Evolutionary conservation across 1,140 invertebrate genomes (phyloP).

Genomic region (Fopius arisanus): DNA sequence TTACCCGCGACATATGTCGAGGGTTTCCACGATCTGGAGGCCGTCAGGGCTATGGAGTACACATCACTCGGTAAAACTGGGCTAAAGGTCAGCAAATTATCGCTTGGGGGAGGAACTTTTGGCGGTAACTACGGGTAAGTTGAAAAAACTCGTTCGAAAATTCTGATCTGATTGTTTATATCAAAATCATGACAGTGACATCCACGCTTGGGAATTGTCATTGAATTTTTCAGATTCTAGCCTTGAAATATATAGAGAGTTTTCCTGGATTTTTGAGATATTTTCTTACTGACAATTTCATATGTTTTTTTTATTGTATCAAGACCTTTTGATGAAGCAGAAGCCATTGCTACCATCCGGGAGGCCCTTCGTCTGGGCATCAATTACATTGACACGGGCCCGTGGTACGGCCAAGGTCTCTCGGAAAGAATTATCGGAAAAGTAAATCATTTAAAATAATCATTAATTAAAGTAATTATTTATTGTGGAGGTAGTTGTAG

Average conservation of each 20-base stretch:
- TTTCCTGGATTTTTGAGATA: no score
- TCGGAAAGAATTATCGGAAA: conserved; percentile 84
- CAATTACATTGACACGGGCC: conserved; percentile 92
- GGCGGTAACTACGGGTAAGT: conserved; percentile 60
- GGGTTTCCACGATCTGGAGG: conserved; percentile 68
- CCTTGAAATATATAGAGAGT: no score
- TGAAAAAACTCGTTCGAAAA: conserved; percentile 9
- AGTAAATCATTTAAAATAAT: conserved; percentile 62
- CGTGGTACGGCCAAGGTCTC: conserved; percentile 89
- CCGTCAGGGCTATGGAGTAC: conserved; percentile 67
- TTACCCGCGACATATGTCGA: conserved; percentile 66
- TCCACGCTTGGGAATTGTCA: no score
- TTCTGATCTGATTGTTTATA: not conserved
- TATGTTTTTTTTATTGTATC: conserved; percentile 38
- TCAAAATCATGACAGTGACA: not conserved
- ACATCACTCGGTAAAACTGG: conserved; percentile 68
- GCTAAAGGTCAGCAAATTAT: conserved; percentile 68
- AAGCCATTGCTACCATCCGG: conserved; percentile 75
- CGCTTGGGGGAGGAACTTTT: conserved; percentile 67
- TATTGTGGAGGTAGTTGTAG: no score
- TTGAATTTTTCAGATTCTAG: no score
- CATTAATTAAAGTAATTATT: no score
- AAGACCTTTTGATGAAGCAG: conserved; percentile 67
- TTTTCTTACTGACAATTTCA: no score
- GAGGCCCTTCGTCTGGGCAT: conserved; percentile 80